Evolutionary conservation across 1,140 invertebrate genomes (phyloP).

Genomic region (Cydia fagiglandana): DNA sequence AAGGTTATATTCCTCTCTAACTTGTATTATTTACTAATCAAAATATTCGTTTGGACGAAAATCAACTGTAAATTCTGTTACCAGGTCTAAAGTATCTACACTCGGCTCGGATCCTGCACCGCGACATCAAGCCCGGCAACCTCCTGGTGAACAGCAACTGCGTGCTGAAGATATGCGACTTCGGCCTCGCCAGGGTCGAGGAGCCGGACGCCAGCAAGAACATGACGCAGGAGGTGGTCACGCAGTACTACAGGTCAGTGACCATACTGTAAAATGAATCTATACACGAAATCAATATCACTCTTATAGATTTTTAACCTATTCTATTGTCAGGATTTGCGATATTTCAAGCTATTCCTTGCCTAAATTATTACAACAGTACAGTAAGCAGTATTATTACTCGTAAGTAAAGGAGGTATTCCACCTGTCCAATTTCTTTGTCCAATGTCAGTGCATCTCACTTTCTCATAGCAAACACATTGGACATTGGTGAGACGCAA

Average conservation of each 20-base stretch:
- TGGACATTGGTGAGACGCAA: too few relatives aligned
- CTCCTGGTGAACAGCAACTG: conserved; percentile 99
- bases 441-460: too few relatives aligned
- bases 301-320: too few relatives aligned
- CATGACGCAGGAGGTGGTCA: conserved; percentile 99
- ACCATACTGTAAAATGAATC: neutral
- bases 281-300: too few relatives aligned
- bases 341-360: too few relatives aligned
- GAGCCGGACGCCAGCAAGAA: conserved; percentile 94
- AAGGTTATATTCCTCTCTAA: neutral
- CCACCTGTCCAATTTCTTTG: too few relatives aligned
- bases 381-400: too few relatives aligned
- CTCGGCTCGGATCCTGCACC: conserved; percentile 97
- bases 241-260: conserved; percentile 93
- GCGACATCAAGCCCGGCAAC: conserved; percentile 99
- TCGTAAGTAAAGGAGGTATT: too few relatives aligned
- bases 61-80: neutral
- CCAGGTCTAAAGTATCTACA: conserved; percentile 98
- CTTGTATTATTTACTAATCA: neutral
- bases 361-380: too few relatives aligned
- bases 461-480: too few relatives aligned
- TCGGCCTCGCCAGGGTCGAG: conserved; percentile 96
- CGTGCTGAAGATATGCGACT: conserved; percentile 99
- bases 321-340: too few relatives aligned
- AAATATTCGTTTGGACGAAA: neutral